Evolutionary conservation across 35 echinoderm and acorn worm genomes (phyloP).

Genomic region (Ophioderma brevispina): DNA sequence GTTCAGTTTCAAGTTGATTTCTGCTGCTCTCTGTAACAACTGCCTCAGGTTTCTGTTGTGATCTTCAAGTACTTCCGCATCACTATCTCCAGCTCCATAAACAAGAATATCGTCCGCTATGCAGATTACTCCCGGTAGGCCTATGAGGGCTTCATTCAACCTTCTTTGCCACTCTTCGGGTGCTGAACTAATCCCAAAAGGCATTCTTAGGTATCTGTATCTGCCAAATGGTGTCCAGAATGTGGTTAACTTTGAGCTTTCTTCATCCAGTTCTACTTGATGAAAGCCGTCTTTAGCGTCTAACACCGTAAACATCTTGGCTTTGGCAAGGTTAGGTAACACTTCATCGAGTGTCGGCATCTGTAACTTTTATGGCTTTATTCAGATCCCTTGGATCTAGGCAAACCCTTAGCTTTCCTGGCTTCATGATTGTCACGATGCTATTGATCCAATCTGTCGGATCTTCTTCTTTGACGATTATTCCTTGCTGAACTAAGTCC

Average conservation of each 20-base stretch:
- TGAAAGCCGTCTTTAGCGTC: slow-evolving; percentile 55
- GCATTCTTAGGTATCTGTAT: slow-evolving; percentile 60
- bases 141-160: slow-evolving; percentile 35
- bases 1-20: slow-evolving; percentile 71
- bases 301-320: slow-evolving; percentile 42
- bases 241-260: slow-evolving; percentile 32
- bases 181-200: slow-evolving; percentile 51
- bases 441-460: slow-evolving; percentile 62
- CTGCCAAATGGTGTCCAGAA: slow-evolving; percentile 56
- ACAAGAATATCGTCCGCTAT: slow-evolving; percentile 55
- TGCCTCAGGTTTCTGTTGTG: slow-evolving; percentile 44
- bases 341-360: slow-evolving; percentile 49
- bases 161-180: slow-evolving; percentile 64
- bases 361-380: slow-evolving; percentile 36
- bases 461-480: slow-evolving; percentile 36
- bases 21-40: slow-evolving; percentile 34
- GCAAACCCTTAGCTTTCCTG: slow-evolving; percentile 55
- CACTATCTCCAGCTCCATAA: slow-evolving; percentile 38
- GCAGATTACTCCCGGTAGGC: slow-evolving; percentile 21
- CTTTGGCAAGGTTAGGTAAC: slow-evolving; percentile 30
- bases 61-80: slow-evolving; percentile 14
- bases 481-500: slow-evolving; percentile 6
- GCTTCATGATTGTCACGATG: slow-evolving; percentile 42
- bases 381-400: slow-evolving; percentile 58
- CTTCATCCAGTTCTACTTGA: slow-evolving; percentile 52